Percentiles rank a stretch among this genome's conserved stretches.
These are phyloP conservation scores for Latrodectus hesperus DNA, from an alignment of 2,888 invertebrate species.

Conservation along the genomic window DNA sequence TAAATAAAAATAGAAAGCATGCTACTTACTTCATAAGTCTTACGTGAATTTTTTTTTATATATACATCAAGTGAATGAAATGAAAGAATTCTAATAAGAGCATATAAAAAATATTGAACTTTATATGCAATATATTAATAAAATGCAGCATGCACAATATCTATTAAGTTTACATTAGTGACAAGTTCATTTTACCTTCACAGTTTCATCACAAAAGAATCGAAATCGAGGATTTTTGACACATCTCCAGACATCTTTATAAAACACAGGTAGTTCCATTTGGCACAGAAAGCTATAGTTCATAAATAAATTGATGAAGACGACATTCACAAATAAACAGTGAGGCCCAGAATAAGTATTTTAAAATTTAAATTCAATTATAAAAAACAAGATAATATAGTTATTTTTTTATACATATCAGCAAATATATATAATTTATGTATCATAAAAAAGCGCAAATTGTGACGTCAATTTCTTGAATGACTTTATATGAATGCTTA, in stretches of 20 bases:
- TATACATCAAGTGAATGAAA: background rate
- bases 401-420: background rate
- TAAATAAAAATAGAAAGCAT: background rate
- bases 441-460: background rate
- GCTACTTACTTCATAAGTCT: too few relatives aligned
- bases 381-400: background rate
- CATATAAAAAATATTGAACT: background rate
- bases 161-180: background rate
- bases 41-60: background rate
- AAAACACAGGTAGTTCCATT: slow-evolving; percentile 18
- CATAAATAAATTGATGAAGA: background rate
- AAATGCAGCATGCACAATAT: background rate
- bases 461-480: background rate
- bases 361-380: too few relatives aligned
- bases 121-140: too few relatives aligned
- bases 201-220: slow-evolving; percentile 56
- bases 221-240: slow-evolving; percentile 64
- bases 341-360: too few relatives aligned
- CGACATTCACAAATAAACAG: too few relatives aligned
- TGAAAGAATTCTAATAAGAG: background rate
- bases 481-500: too few relatives aligned
- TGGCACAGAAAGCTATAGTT: slow-evolving; percentile 51
- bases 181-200: slow-evolving; percentile 33
- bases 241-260: slow-evolving; percentile 57
- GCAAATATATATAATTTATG: background rate